Evolutionary conservation across 2,797 vertebrate species (phyloP).

Genomic region (Anisognathus igniventris): DNA sequence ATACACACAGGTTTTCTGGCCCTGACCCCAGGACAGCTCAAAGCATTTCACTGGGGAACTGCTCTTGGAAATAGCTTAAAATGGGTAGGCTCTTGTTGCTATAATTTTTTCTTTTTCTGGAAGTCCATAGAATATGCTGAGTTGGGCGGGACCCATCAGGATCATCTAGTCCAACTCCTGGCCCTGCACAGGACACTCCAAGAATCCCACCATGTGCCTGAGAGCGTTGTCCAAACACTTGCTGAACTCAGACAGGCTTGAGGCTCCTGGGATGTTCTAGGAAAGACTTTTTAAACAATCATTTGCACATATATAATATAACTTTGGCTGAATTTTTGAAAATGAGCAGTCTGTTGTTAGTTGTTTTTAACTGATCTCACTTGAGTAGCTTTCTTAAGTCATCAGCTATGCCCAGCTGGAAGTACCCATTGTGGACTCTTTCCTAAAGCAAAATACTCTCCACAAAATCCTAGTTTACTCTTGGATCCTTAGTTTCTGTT

Average conservation of each 20-base stretch:
- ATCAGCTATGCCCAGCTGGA: not conserved
- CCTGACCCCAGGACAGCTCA: not conserved
- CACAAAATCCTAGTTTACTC: not conserved
- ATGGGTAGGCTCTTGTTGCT: not conserved
- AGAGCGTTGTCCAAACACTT: not conserved
- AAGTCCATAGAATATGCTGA: not conserved
- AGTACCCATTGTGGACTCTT: not conserved
- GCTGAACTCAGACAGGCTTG: not conserved
- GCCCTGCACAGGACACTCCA: not conserved
- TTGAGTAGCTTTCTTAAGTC: not conserved
- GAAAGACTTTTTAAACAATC: not conserved
- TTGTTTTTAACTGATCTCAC: not conserved
- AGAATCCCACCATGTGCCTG: not conserved
- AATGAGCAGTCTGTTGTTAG: not conserved
- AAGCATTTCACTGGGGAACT: not conserved
- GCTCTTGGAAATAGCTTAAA: not conserved
- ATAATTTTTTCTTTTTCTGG: not conserved
- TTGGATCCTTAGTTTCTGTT: not conserved
- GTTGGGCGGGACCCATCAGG: not conserved
- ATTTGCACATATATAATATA: not conserved
- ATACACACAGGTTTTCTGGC: not conserved
- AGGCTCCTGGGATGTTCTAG: not conserved
- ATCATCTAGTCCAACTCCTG: not conserved
- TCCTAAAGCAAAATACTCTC: not conserved
- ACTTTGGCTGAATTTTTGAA: not conserved